phyloP scores from a whole-genome alignment of 2,113 vertebrate genomes.

The Helogale parvula region DNA sequence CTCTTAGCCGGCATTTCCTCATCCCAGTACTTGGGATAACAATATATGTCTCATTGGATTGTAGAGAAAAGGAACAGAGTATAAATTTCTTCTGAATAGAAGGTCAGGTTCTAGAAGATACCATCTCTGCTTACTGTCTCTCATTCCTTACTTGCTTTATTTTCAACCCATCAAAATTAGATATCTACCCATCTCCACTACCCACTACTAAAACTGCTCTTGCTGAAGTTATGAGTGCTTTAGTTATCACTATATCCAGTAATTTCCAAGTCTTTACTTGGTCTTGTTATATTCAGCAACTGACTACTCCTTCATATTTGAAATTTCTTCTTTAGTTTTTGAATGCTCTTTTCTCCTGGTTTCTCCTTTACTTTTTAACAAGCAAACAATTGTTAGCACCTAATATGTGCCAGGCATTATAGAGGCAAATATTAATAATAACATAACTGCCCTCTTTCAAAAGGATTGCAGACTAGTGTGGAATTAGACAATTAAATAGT shows the following conservation, averaged over 20 bases:
- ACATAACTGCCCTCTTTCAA: neutral
- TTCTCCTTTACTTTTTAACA: neutral
- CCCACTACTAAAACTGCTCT: neutral
- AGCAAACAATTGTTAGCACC: neutral
- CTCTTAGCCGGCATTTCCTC: neutral
- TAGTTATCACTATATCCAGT: neutral
- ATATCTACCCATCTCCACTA: neutral
- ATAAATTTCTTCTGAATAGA: neutral
- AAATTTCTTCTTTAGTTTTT: constrained; percentile 24
- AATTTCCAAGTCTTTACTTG: neutral
- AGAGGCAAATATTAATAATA: neutral
- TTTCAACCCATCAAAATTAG: neutral
- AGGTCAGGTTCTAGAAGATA: neutral
- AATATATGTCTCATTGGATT: neutral
- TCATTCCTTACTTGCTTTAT: neutral
- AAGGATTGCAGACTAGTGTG: neutral
- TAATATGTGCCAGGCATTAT: neutral
- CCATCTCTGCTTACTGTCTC: neutral
- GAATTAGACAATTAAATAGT: neutral
- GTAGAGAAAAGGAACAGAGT: neutral
- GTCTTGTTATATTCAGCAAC: neutral
- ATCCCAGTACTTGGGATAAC: neutral
- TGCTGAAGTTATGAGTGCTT: neutral
- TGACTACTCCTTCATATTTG: neutral
- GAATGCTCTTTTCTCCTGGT: neutral